Evolutionary conservation across 2,888 invertebrate genomes (phyloP).

Genomic region (Pterostichus madidus): DNA sequence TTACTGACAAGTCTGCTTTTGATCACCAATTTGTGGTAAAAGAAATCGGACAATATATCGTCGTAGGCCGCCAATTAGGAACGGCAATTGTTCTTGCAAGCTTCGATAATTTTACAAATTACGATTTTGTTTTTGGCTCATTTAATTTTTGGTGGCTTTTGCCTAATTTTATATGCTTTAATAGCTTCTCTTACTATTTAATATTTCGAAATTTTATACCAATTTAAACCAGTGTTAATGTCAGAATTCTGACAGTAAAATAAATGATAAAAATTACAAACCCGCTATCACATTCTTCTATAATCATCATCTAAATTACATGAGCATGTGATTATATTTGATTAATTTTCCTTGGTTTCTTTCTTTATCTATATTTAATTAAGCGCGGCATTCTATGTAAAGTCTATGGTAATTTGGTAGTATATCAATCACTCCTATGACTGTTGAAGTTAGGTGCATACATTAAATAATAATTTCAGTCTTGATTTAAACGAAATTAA

Average conservation of each 20-base stretch:
- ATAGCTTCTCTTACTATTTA: too few relatives aligned
- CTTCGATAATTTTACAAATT: slow-evolving; percentile 45
- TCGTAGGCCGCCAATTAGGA: slow-evolving; percentile 48
- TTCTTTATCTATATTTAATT: slow-evolving; percentile 62
- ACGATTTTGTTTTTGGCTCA: slow-evolving; percentile 27
- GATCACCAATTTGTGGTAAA: slow-evolving; percentile 59
- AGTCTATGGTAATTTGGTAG: slow-evolving; percentile 51
- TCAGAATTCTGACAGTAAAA: slow-evolving; percentile 29
- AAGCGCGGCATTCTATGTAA: slow-evolving; percentile 31
- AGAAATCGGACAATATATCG: slow-evolving; percentile 58
- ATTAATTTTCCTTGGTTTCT: slow-evolving; percentile 41
- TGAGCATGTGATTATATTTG: slow-evolving; percentile 46
- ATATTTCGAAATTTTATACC: slow-evolving; percentile 10
- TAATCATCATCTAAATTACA: slow-evolving; percentile 40
- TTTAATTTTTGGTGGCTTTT: slow-evolving; percentile 7
- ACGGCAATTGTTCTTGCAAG: slow-evolving; percentile 44
- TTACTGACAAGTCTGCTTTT: slow-evolving; percentile 61
- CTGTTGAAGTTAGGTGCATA: slow-evolving; percentile 45
- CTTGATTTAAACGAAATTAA: slow-evolving; percentile 59
- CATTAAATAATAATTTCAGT: slow-evolving; percentile 59
- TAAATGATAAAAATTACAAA: slow-evolving; percentile 50
- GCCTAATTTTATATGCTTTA: not conserved
- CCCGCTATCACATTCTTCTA: slow-evolving; percentile 29
- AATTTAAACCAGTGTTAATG: not conserved
- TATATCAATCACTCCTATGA: slow-evolving; percentile 57